Evolutionary conservation across 2,797 vertebrate species (phyloP).

Genomic region (Ispidina picta): DNA sequence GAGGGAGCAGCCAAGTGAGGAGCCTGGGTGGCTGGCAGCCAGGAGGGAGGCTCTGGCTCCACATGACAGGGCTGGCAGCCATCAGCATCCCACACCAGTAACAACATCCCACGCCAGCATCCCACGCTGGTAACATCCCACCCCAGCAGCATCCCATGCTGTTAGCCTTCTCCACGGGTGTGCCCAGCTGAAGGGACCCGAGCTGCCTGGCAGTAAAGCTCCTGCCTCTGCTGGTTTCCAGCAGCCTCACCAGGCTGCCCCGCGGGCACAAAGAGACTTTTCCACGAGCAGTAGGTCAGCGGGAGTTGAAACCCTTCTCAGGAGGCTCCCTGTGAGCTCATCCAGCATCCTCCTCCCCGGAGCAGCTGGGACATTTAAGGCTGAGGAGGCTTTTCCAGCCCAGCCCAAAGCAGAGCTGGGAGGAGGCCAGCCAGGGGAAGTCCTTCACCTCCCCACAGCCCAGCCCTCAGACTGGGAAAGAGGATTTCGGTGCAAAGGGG

Average conservation of each 20-base stretch:
- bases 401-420: neutral
- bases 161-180: neutral
- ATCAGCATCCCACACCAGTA: neutral
- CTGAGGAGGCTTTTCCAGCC: neutral
- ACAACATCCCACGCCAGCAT: neutral
- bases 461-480: neutral
- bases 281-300: conserved; percentile 18
- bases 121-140: neutral
- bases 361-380: conserved; percentile 41
- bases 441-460: neutral
- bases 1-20: neutral
- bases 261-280: neutral
- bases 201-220: neutral
- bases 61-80: neutral
- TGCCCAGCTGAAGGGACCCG: neutral
- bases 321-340: conserved; percentile 36
- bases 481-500: neutral
- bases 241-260: neutral
- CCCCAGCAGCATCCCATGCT: neutral
- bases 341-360: neutral
- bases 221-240: neutral
- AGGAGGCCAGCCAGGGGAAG: conserved; percentile 41
- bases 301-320: conserved; percentile 42
- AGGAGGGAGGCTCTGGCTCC: neutral
- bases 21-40: neutral